These are phyloP conservation scores for Diploptera punctata DNA, from an alignment of 2,888 invertebrate species.

Conservation along the genomic window DNA sequence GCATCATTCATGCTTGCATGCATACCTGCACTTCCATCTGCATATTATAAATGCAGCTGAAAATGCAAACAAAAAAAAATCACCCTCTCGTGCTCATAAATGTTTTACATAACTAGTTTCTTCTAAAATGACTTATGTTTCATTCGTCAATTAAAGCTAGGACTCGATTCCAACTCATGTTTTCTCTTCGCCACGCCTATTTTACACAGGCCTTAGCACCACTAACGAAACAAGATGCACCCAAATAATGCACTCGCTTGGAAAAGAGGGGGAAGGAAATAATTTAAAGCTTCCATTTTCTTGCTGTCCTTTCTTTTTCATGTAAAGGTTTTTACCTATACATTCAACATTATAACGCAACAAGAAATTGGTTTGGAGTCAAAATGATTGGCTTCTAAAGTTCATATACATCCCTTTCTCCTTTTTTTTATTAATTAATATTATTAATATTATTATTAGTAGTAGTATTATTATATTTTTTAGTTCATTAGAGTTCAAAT, in stretches of 20 bases:
- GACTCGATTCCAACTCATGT: background rate
- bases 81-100: background rate
- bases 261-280: slow-evolving; percentile 16
- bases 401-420: slow-evolving; percentile 23
- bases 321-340: background rate
- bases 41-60: background rate
- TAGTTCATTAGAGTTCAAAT: slow-evolving; percentile 20
- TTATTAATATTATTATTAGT: slow-evolving; percentile 22
- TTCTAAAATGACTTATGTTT: background rate
- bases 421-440: slow-evolving; percentile 22
- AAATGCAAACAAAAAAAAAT: background rate
- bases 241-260: slow-evolving; percentile 6
- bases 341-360: background rate
- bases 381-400: slow-evolving; percentile 25
- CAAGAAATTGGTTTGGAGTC: slow-evolving; percentile 7
- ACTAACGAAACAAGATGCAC: slow-evolving; percentile 20
- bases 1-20: background rate
- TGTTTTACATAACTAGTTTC: slow-evolving; percentile 6
- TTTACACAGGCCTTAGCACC: slow-evolving; percentile 14
- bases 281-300: slow-evolving; percentile 1
- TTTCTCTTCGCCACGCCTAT: background rate
- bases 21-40: background rate
- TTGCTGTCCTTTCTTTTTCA: slow-evolving; percentile 16
- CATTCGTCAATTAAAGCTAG: slow-evolving; percentile 6
- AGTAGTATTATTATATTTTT: slow-evolving; percentile 22